Conservation (phyloP, 2,888 invertebrate species). For the Dastarcus helophoroides region DNA sequence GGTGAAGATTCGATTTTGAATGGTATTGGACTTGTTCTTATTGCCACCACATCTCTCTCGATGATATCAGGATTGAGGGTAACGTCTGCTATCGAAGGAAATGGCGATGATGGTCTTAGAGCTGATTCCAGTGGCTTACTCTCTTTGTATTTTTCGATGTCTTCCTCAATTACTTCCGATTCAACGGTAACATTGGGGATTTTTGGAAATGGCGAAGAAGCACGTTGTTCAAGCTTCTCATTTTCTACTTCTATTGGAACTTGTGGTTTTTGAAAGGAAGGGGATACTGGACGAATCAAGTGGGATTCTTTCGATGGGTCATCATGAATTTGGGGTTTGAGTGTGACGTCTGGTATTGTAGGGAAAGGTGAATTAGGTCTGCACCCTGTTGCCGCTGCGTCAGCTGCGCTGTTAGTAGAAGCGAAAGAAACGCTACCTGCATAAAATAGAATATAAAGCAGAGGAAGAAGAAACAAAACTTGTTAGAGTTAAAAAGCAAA, state of each 20-base stretch:
- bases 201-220: slow-evolving; percentile 23
- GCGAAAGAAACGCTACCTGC: slow-evolving; percentile 28
- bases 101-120: slow-evolving; percentile 24
- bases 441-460: too few species aligned
- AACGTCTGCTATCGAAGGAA: slow-evolving; percentile 30
- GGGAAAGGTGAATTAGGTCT: slow-evolving; percentile 25
- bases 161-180: slow-evolving; percentile 18
- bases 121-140: slow-evolving; percentile 15
- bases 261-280: slow-evolving; percentile 17
- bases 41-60: slow-evolving; percentile 25
- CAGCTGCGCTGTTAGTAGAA: slow-evolving; percentile 22
- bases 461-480: too few species aligned
- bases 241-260: slow-evolving; percentile 15
- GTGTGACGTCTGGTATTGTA: slow-evolving; percentile 24
- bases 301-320: slow-evolving; percentile 6
- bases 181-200: slow-evolving; percentile 25
- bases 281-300: slow-evolving; percentile 17
- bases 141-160: slow-evolving; percentile 19
- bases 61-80: slow-evolving; percentile 27
- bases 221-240: slow-evolving; percentile 13
- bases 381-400: slow-evolving; percentile 14
- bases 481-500: too few species aligned
- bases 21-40: slow-evolving; percentile 26
- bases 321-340: slow-evolving; percentile 18
- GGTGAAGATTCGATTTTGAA: slow-evolving; percentile 13